Evolutionary conservation across 1,140 invertebrate species (phyloP).

Genomic region (Cecropterus lyciades): DNA sequence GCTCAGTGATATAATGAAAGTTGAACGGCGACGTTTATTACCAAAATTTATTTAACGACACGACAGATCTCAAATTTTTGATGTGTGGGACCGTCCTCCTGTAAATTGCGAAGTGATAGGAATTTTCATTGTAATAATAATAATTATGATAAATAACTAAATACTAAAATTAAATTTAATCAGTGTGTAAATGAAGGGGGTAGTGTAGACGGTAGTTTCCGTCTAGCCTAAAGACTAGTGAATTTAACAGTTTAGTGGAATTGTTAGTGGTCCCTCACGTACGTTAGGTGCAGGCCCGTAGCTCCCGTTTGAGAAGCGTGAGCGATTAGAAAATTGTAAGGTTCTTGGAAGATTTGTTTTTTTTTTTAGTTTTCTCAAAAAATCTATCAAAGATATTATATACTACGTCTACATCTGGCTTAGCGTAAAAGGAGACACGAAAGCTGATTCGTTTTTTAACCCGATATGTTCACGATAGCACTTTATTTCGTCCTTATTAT

Average conservation of each 20-base stretch:
- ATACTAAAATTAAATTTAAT: constrained; percentile 37
- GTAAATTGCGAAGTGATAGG: constrained; percentile 76
- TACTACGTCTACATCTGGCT: not conserved
- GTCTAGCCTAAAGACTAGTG: constrained; percentile 72
- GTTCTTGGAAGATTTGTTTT: not conserved
- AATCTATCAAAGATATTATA: not conserved
- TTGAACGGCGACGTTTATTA: constrained; percentile 58
- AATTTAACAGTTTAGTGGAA: constrained; percentile 74
- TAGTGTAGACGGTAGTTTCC: constrained; percentile 62
- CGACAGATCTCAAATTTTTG: constrained; percentile 76
- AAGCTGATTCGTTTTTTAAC: not conserved
- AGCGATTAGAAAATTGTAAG: not conserved
- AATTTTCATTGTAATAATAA: constrained; percentile 55
- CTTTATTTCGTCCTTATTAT: not conserved
- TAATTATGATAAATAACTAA: constrained; percentile 38
- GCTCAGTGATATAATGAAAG: constrained; percentile 65
- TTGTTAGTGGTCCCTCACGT: constrained; percentile 71
- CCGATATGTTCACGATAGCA: not conserved
- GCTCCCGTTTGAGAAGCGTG: constrained; percentile 11
- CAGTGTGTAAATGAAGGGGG: constrained; percentile 45
- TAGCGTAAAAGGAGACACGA: not conserved
- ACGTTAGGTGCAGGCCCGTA: constrained; percentile 47
- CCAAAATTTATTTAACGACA: constrained; percentile 58
- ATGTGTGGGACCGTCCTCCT: constrained; percentile 81
- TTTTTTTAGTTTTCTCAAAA: not conserved